phyloP scores from a whole-genome alignment of 2,888 invertebrate genomes.

The Caenorhabditis plicata region DNA sequence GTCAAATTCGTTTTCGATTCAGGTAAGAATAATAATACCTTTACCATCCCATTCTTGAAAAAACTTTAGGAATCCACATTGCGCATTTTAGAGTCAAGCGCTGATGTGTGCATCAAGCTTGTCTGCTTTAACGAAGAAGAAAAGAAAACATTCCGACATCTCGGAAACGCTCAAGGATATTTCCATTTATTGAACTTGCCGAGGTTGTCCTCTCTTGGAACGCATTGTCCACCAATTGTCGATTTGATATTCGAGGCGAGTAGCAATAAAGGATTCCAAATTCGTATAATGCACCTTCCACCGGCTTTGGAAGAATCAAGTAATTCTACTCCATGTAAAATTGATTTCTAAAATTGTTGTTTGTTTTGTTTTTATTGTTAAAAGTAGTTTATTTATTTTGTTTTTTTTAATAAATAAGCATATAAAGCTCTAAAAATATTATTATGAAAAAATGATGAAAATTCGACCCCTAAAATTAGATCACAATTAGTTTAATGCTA shows the following conservation, averaged over 20 bases:
- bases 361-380: not conserved
- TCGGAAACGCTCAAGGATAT: constrained; percentile 25
- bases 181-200: constrained; percentile 17
- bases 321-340: constrained; percentile 6
- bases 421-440: not conserved
- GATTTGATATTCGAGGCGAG: constrained; percentile 28
- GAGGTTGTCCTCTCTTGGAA: constrained; percentile 22
- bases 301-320: constrained; percentile 22
- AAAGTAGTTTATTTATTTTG: not conserved
- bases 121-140: constrained; percentile 21
- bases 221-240: constrained; percentile 23
- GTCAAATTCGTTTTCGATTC: constrained; percentile 5
- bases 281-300: constrained; percentile 29
- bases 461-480: not conserved
- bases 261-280: constrained; percentile 16
- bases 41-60: too few species aligned
- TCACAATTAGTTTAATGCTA: not conserved
- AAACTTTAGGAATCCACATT: constrained; percentile 2
- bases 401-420: not conserved
- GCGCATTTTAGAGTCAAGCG: constrained; percentile 10
- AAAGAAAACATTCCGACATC: constrained; percentile 22
- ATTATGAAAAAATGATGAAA: not conserved
- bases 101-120: constrained; percentile 19
- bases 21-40: too few species aligned
- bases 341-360: constrained; percentile 18